These are phyloP conservation scores for Bos javanicus DNA, from an alignment of 2,113 vertebrate genomes.

Conservation along the genomic window DNA sequence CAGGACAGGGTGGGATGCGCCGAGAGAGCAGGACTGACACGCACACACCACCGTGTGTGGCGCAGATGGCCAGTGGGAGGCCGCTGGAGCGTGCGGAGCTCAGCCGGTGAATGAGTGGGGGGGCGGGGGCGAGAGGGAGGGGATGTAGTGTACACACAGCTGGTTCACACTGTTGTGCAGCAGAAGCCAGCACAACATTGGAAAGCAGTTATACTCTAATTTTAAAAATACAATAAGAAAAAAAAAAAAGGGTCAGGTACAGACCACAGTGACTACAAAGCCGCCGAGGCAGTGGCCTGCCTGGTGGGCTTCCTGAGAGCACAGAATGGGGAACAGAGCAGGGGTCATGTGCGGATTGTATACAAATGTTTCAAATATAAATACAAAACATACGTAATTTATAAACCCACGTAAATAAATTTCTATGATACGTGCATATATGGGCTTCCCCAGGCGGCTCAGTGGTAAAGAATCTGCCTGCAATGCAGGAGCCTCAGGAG, in stretches of 20 bases:
- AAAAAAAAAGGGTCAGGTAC: not conserved
- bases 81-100: rapidly evolving
- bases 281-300: not conserved
- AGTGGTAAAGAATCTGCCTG: not conserved
- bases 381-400: not conserved
- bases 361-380: not conserved
- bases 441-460: not conserved
- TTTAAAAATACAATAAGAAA: not conserved
- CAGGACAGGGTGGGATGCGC: not conserved
- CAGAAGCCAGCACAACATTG: not conserved
- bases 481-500: not conserved
- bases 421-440: not conserved
- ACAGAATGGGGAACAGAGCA: not conserved
- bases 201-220: not conserved
- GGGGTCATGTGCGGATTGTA: not conserved
- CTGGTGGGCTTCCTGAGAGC: not conserved
- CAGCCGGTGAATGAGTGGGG: not conserved
- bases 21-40: rapidly evolving
- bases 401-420: not conserved
- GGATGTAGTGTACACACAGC: not conserved
- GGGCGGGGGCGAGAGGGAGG: rapidly evolving
- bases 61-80: rapidly evolving
- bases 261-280: not conserved
- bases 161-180: not conserved
- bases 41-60: rapidly evolving